Evolutionary conservation across 2,797 vertebrate species (phyloP), one percentile per base, ranked within the genome.

Genomic region (Trematomus bernacchii): DNA sequence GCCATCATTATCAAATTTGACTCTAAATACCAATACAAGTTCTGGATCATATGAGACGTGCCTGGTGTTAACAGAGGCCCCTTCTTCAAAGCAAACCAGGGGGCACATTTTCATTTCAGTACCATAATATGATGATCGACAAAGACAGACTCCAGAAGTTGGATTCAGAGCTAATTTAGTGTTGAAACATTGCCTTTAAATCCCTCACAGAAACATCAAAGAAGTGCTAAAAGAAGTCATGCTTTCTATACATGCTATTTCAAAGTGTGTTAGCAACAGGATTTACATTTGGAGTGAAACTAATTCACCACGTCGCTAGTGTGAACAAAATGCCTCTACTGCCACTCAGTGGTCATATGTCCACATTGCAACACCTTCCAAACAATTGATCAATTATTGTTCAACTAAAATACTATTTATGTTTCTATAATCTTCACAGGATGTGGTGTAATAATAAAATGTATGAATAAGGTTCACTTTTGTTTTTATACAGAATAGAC

Each of bases 281-380:
- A 61, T 68, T 71, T 42, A 46, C 13, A 46, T 18, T 65, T 47
- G 9, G 10, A 55, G 54, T 19, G 33, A 54, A 44, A 13, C 8
- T 1, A 9, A 47, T 55, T 10, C 6, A 3, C 0, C 40, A 4
- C 44, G 11, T 10, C 12, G 16, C 30, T 73, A 3, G 40, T 2
- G 10, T 67, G 21, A 76, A 73, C 43, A 19, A 13, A 57, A 63
- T 58, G 83, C 44, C 73, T 85, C 67, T 86, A 82, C 91, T 86
- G 52, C 88, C 91, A 30, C 75, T 55, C 14, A 70, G 82, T 93
- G 93, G 90, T 57, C 70, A 75, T 4, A 42, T 51, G 3, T 46
- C 0, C 3, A 66, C 75, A 91, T 37, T 92, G 48, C 87, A 87
- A 23, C 53, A 33, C 19, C 4, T 43, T 4, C 72, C 3, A 14